Conservation (phyloP, 2,888 invertebrate genomes). For the Pandemis heparana region DNA sequence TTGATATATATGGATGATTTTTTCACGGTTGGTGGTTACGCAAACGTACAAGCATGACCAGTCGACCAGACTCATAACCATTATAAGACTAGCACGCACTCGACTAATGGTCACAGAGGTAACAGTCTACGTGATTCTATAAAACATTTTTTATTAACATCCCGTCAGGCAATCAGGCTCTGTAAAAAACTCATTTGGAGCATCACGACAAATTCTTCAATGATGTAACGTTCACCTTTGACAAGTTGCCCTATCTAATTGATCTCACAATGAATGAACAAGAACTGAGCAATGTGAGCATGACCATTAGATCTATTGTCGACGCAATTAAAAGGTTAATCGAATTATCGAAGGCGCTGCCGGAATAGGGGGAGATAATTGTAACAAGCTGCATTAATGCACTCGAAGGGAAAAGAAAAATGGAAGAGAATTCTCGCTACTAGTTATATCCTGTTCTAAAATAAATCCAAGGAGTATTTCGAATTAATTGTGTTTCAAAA, state of each 20-base stretch:
- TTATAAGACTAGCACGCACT: slow-evolving; percentile 55
- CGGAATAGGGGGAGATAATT: slow-evolving; percentile 13
- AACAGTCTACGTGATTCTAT: slow-evolving; percentile 42
- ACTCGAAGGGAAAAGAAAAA: slow-evolving; percentile 1
- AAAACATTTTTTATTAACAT: slow-evolving; percentile 25
- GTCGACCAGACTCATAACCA: slow-evolving; percentile 52
- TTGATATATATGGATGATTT: slow-evolving; percentile 60
- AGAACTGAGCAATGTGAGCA: slow-evolving; percentile 69
- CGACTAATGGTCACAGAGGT: slow-evolving; percentile 50
- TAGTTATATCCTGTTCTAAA: not conserved
- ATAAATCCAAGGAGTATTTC: not conserved
- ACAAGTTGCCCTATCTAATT: slow-evolving; percentile 65
- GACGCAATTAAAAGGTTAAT: slow-evolving; percentile 77
- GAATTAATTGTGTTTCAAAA: not conserved
- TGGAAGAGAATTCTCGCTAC: not conserved
- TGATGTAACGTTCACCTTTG: slow-evolving; percentile 48
- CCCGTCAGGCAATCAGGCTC: slow-evolving; percentile 14
- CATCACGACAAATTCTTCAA: slow-evolving; percentile 41
- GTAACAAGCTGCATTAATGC: slow-evolving; percentile 30
- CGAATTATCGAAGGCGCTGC: slow-evolving; percentile 63
- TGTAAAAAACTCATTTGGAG: slow-evolving; percentile 22
- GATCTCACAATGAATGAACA: slow-evolving; percentile 72
- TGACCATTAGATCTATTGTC: slow-evolving; percentile 67
- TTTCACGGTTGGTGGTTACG: slow-evolving; percentile 62
- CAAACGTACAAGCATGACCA: slow-evolving; percentile 57